These are phyloP conservation scores for Morone chrysops DNA, from an alignment of 2,113 vertebrate species.

Conservation along the genomic window DNA sequence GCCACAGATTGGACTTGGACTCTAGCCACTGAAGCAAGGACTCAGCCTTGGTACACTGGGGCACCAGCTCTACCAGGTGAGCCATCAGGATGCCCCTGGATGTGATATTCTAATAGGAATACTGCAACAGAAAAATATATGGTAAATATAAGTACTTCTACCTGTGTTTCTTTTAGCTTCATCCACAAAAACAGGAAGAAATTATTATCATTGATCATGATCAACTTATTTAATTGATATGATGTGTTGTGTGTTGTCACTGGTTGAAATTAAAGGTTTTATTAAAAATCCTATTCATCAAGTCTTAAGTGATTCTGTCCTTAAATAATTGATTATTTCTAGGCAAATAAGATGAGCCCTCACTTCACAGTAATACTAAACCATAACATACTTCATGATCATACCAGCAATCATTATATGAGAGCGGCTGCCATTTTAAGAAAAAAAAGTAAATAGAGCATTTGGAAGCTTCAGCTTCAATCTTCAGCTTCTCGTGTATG, in stretches of 20 bases:
- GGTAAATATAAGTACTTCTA: no score
- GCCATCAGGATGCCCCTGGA: no score
- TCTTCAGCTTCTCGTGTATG: neutral
- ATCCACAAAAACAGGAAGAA: no score
- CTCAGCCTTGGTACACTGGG: no score
- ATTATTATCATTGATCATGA: no score
- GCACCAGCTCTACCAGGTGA: no score
- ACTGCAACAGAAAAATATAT: no score
- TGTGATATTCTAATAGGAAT: no score
- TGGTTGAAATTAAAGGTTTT: neutral
- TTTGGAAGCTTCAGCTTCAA: neutral
- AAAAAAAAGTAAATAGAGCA: neutral
- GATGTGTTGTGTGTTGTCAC: neutral
- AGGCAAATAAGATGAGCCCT: neutral
- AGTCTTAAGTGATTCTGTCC: neutral
- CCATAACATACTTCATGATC: neutral
- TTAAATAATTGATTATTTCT: neutral
- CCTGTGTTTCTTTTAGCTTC: no score
- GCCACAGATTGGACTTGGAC: no score
- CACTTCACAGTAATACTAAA: neutral
- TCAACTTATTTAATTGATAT: neutral
- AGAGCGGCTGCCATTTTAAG: neutral
- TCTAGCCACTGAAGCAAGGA: no score
- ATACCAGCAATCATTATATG: conserved; percentile 1
- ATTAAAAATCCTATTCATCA: neutral